Evolutionary conservation across 1,140 invertebrate species (phyloP), one percentile per base, ranked within the genome.

Genomic region (Rhagoletis pomonella): DNA sequence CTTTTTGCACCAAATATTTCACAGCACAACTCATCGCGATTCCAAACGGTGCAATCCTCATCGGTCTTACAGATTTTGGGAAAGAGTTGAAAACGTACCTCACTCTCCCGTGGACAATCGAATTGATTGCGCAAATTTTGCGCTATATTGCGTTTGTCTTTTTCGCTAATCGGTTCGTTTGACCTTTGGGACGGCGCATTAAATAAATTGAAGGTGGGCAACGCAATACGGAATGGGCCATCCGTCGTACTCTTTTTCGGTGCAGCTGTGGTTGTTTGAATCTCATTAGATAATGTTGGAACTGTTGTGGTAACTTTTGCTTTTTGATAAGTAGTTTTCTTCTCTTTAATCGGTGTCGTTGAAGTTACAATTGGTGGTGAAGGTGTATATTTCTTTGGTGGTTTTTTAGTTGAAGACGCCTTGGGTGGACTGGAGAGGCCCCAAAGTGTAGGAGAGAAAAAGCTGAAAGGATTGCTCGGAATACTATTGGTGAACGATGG

Each of bases 11-110:
- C 91, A 59, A 93, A 93, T 44, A 93, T 92, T 77, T 94, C 94
- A 89, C 95, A 95, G 90, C 95, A 95, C 73, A 95, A 91, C 86
- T 94, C 94, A 14, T 94, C 91, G 3, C 94, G 93, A 87, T 94
- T 93, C 90, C 93, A 94, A 1, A 91, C 90, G 39, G 93, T 93
- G 87, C 95, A 95, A 85, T 95, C 94, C 7, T 93, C 90, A 90
- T 94, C 94, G 55, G 92, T 94, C 87, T 95, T 94, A 88, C 95
- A 95, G 5, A 94, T 94, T 84, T 94, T 93, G 4, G 94, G 93
- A 87, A 95, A 95, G 85, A 95, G 89, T 60, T 94, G 90, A 88
- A 94, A 93, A 0, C 93, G 91, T 14, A 94, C 90, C 87, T 93
- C 93, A 44, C 92, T 93, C 73, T 94, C 89, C 55, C 94, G 94